A percentile compares a stretch with the other conserved stretches of the same genome.
These are phyloP conservation scores for Agrochola litura DNA, from an alignment of 2,888 invertebrate genomes.

Conservation along the genomic window DNA sequence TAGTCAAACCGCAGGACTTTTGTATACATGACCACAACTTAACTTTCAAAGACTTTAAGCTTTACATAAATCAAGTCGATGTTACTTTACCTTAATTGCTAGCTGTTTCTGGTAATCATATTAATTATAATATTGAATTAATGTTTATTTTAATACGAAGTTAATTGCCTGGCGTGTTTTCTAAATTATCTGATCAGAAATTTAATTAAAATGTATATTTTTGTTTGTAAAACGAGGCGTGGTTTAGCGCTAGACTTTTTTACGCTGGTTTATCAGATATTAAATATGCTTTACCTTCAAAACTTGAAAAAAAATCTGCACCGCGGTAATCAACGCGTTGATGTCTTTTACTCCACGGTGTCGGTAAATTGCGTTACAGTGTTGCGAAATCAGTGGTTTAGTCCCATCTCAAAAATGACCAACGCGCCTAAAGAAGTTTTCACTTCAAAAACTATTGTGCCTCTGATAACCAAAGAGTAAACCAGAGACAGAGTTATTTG, in stretches of 20 bases:
- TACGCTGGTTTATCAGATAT: neutral
- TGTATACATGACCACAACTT: conserved; percentile 41
- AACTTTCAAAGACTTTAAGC: conserved; percentile 15
- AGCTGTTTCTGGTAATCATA: conserved; percentile 17
- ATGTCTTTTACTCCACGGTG: no score
- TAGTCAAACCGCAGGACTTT: conserved; percentile 34
- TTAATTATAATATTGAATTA: conserved; percentile 47
- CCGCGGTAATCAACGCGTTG: no score
- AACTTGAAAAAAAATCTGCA: no score
- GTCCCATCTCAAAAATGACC: no score
- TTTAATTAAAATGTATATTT: conserved; percentile 42
- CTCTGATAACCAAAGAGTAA: neutral
- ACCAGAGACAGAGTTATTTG: neutral
- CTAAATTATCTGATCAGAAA: conserved; percentile 27
- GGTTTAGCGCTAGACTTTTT: neutral
- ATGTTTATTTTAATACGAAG: conserved; percentile 31
- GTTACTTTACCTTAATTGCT: conserved; percentile 10
- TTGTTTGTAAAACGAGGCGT: neutral
- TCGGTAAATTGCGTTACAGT: no score
- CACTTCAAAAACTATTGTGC: neutral
- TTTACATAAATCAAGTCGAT: conserved; percentile 28
- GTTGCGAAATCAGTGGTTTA: no score
- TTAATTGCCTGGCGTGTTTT: conserved; percentile 31
- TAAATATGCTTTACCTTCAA: neutral
- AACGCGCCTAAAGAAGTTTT: no score